These are phyloP conservation scores for Patella caerulea DNA, from an alignment of 2,888 invertebrate genomes.

Conservation along the genomic window DNA sequence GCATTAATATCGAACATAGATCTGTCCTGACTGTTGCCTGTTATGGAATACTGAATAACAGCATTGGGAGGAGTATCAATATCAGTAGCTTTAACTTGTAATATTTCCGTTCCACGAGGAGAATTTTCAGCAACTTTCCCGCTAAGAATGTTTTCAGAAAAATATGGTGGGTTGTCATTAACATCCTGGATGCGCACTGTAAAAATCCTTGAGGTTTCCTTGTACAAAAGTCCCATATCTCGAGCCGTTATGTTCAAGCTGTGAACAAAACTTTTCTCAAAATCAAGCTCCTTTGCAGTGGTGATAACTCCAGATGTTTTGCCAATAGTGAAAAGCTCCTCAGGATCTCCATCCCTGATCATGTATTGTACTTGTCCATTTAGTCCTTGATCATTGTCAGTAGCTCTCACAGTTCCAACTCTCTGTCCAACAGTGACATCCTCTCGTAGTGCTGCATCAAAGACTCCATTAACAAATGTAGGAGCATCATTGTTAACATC, in stretches of 20 bases:
- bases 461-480: conserved; percentile 82
- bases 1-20: conserved; percentile 83
- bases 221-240: conserved; percentile 87
- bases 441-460: conserved; percentile 92
- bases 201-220: conserved; percentile 83
- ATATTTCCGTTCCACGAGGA: conserved; percentile 78
- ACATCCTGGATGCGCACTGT: conserved; percentile 91
- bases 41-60: conserved; percentile 85
- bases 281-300: conserved; percentile 86
- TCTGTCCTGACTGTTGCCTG: conserved; percentile 74
- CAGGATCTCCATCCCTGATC: conserved; percentile 79
- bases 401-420: conserved; percentile 85
- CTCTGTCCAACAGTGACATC: conserved; percentile 89
- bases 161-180: conserved; percentile 88
- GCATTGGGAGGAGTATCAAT: conserved; percentile 91
- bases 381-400: conserved; percentile 88
- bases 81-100: conserved; percentile 82
- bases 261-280: conserved; percentile 87
- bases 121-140: conserved; percentile 88
- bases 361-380: conserved; percentile 88
- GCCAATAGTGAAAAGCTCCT: conserved; percentile 86
- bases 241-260: conserved; percentile 88
- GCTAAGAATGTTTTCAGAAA: conserved; percentile 83
- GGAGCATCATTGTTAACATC: conserved; percentile 87
- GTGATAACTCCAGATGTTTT: conserved; percentile 84